Evolutionary conservation across 2,113 vertebrate species (phyloP).

Genomic region (Tinamus guttatus): DNA sequence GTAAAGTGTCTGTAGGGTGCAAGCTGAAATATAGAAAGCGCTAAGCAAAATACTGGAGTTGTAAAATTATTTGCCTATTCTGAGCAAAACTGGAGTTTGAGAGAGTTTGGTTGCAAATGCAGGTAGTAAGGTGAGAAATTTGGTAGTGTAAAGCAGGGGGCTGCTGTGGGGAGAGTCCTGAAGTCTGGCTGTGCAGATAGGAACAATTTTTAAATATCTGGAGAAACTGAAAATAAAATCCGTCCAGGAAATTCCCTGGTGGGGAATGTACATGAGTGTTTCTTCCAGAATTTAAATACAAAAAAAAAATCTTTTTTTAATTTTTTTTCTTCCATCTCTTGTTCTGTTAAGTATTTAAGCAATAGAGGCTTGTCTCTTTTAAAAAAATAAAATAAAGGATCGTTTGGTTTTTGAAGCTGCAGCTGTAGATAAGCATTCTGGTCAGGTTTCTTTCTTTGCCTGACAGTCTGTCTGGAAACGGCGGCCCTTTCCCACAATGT

Average conservation of each 20-base stretch:
- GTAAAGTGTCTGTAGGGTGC: background rate
- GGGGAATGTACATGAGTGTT: background rate
- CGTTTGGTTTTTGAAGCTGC: background rate
- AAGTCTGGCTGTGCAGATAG: background rate
- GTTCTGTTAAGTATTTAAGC: background rate
- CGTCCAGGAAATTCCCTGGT: background rate
- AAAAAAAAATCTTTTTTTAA: background rate
- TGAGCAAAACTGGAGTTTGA: background rate
- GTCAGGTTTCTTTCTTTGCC: background rate
- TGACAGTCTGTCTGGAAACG: background rate
- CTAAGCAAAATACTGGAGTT: background rate
- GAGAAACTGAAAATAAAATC: background rate
- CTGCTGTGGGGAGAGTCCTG: background rate
- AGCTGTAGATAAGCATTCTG: background rate
- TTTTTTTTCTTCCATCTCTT: no score
- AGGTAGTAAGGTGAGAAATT: background rate
- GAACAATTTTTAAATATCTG: background rate
- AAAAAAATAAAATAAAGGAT: background rate
- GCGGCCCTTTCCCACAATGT: background rate
- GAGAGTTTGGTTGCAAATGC: background rate
- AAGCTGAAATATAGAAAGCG: background rate
- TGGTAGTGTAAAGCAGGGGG: background rate
- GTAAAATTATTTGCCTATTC: background rate
- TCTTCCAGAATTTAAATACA: background rate
- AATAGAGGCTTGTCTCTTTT: fast-evolving